Evolutionary conservation across 1,140 invertebrate species (phyloP).

Genomic region (Eurytemora carolleeae): DNA sequence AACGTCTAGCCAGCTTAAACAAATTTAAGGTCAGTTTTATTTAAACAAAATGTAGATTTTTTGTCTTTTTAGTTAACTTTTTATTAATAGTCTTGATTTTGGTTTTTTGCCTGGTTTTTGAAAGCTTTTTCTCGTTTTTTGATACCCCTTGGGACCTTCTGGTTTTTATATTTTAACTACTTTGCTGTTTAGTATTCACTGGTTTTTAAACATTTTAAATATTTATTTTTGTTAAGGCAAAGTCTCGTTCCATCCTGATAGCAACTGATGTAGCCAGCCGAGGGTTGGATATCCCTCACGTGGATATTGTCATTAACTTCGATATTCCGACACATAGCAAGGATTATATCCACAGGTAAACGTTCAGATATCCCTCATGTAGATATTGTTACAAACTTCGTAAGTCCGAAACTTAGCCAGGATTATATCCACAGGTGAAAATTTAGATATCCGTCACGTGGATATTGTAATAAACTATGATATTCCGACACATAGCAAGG

Average conservation of each 20-base stretch:
- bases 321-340: slow-evolving; percentile 91
- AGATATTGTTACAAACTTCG: slow-evolving; percentile 90
- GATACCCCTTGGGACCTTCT: too few relatives aligned
- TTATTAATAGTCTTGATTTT: too few relatives aligned
- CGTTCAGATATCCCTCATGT: slow-evolving; percentile 94
- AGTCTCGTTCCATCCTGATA: slow-evolving; percentile 51
- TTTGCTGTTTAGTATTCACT: too few relatives aligned
- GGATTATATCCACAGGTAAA: slow-evolving; percentile 65
- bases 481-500: slow-evolving; percentile 84
- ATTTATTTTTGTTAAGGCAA: too few relatives aligned
- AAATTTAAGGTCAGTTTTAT: slow-evolving; percentile 74
- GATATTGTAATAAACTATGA: slow-evolving; percentile 95
- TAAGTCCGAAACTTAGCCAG: slow-evolving; percentile 86
- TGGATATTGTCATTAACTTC: slow-evolving; percentile 92
- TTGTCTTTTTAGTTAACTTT: background rate
- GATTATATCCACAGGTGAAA: slow-evolving; percentile 67
- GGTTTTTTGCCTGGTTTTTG: too few relatives aligned
- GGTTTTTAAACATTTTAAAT: too few relatives aligned
- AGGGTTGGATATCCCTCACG: slow-evolving; percentile 93
- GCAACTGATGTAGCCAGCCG: slow-evolving; percentile 92
- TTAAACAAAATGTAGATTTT: slow-evolving; percentile 24
- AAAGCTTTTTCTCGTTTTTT: too few relatives aligned
- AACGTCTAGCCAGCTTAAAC: slow-evolving; percentile 66
- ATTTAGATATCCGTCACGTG: slow-evolving; percentile 91
- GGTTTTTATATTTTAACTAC: too few relatives aligned